Evolutionary conservation across 2,888 invertebrate species (phyloP), one percentile per base, ranked within the genome.

Genomic region (Tupiocoris notatus): DNA sequence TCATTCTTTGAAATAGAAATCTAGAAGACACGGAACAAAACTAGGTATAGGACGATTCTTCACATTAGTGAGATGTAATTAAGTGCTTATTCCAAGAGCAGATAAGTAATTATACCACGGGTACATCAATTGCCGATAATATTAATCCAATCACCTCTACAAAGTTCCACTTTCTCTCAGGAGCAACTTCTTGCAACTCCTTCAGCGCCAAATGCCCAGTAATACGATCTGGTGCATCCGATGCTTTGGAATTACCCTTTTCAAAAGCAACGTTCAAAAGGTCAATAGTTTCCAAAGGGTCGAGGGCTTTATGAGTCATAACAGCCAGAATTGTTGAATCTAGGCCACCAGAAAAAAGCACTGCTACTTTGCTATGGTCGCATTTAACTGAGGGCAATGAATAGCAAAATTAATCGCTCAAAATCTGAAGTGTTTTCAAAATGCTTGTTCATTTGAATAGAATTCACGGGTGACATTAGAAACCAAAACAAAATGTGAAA

Each of bases 281-380:
- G 84, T 98, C 97, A 81, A 98, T 94, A 21, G 91, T 87, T 82
- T 92, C 90, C 68, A 86, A 82, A 77, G 82, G 81, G 0, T 88
- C 85, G 18, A 92, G 84, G 84, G 87, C 91, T 85, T 89, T 88
- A 83, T 95, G 88, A 6, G 92, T 91, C 64, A 97, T 82, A 64
- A 90, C 86, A 24, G 98, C 93, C 80, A 99, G 84, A 80, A 98
- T 89, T n/a, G 96, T 90, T 77, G 97, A 98, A 85, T 99, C 99
- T 57, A 99, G 87, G 97, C 98, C 98, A 58, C 98, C 99, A 79
- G 98, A 98, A 86, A 98, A 98, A 80, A 97, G 86, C 76, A 99
- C 86, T 61, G 91, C 94, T 39, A 94, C 85, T 82, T 90, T 89
- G 24, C 90, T 86, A 84, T 91, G 91, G 62, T 80, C 79, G 81